phyloP scores from a whole-genome alignment of 2,797 vertebrate genomes.

The Geotrypetes seraphini region DNA sequence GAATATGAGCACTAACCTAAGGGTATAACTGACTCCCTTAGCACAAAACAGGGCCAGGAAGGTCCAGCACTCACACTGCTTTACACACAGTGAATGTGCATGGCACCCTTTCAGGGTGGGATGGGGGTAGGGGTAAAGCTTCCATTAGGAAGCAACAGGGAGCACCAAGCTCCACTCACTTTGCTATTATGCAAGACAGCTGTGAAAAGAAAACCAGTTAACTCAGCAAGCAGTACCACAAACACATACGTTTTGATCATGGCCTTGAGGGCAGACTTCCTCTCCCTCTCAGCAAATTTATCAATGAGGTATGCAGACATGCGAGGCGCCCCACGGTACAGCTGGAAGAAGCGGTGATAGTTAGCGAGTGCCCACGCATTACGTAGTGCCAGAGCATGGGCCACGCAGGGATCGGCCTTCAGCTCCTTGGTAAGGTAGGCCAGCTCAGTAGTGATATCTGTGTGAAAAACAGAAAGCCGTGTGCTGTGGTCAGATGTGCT shows the following conservation, averaged over 20 bases:
- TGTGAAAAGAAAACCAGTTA: background rate
- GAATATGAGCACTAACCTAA: too few relatives aligned
- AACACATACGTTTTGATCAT: conserved; percentile 86
- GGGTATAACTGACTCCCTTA: too few relatives aligned
- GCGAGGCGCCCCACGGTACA: conserved; percentile 71
- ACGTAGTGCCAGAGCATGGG: conserved; percentile 71
- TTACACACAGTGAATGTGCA: too few relatives aligned
- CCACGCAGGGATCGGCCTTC: conserved; percentile 67
- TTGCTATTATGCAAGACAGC: background rate
- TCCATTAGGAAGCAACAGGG: too few relatives aligned
- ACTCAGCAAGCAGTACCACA: background rate
- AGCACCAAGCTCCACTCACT: too few relatives aligned
- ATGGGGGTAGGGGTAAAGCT: too few relatives aligned
- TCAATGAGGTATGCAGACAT: conserved; percentile 90
- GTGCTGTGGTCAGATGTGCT: too few relatives aligned
- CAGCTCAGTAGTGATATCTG: conserved; percentile 84
- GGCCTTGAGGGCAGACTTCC: conserved; percentile 75
- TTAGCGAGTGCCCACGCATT: conserved; percentile 84
- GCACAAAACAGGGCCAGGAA: too few relatives aligned
- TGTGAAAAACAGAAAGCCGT: too few relatives aligned
- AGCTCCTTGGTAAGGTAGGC: conserved; percentile 73
- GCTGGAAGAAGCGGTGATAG: conserved; percentile 79
- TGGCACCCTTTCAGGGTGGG: too few relatives aligned
- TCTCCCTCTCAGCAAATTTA: conserved; percentile 86
- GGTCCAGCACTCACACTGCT: too few relatives aligned